Evolutionary conservation across 2,888 invertebrate species (phyloP).

Genomic region (Trichogramma evanescens): DNA sequence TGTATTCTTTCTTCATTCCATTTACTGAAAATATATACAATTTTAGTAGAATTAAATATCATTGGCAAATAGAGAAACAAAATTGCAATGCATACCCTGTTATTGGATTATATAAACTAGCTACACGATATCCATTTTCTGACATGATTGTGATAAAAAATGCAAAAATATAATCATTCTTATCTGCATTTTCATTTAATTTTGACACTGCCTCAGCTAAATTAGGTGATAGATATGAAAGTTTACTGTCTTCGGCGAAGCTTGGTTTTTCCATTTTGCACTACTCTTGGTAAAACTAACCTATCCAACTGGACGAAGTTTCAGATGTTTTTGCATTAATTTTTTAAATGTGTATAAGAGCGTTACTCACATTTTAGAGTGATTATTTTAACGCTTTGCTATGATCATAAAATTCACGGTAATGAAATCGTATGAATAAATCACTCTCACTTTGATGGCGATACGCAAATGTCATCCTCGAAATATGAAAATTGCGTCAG

Average conservation of each 20-base stretch:
- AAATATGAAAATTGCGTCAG: too few species aligned
- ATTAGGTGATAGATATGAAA: constrained; percentile 26
- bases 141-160: constrained; percentile 33
- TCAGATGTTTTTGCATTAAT: too few species aligned
- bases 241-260: constrained; percentile 36
- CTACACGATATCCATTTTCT: constrained; percentile 32
- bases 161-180: constrained; percentile 36
- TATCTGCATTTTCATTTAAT: constrained; percentile 27
- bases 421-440: too few species aligned
- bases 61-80: neutral
- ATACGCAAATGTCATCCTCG: too few species aligned
- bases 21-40: constrained; percentile 4
- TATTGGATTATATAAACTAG: constrained; percentile 12
- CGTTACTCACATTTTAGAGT: too few species aligned
- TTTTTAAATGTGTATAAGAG: too few species aligned
- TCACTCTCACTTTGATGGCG: too few species aligned
- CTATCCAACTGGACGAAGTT: neutral
- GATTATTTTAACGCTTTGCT: too few species aligned
- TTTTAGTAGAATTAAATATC: neutral
- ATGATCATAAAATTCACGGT: too few species aligned
- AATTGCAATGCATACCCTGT: constrained; percentile 14
- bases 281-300: constrained; percentile 11
- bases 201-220: constrained; percentile 24
- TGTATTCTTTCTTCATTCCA: constrained; percentile 18
- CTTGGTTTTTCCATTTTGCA: constrained; percentile 13